These are phyloP conservation scores for Motacilla alba DNA, from an alignment of 2,113 vertebrate genomes.

Conservation along the genomic window DNA sequence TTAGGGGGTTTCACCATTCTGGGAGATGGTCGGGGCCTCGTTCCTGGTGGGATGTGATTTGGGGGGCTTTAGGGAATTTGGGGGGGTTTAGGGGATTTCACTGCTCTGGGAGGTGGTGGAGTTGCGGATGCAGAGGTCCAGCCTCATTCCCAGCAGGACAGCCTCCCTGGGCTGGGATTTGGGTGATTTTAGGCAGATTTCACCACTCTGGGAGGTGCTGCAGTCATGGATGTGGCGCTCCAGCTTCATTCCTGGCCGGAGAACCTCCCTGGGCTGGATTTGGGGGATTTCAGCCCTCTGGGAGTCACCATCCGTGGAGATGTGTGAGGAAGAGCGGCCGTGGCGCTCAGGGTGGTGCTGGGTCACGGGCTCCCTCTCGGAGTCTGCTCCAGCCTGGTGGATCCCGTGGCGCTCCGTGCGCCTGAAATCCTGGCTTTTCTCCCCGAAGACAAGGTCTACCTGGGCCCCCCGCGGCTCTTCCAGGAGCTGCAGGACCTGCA, in stretches of 20 bases:
- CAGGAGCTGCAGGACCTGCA: slow-evolving; percentile 95
- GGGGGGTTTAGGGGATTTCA: background rate
- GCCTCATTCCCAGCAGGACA: background rate
- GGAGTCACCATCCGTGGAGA: background rate
- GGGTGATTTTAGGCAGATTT: background rate
- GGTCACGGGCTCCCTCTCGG: background rate
- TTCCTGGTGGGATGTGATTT: background rate
- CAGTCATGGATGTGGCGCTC: background rate
- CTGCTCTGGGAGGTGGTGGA: background rate
- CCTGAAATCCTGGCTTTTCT: background rate
- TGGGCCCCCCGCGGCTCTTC: slow-evolving; percentile 91
- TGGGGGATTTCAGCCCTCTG: background rate
- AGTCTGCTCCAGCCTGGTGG: accelerated
- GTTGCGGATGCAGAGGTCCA: background rate
- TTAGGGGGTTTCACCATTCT: no score
- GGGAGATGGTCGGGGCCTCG: background rate
- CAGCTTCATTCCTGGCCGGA: background rate
- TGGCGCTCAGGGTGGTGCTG: accelerated
- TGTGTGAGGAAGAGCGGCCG: background rate
- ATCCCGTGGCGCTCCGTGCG: accelerated
- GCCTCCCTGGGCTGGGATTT: background rate
- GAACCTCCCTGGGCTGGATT: background rate
- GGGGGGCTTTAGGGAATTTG: background rate
- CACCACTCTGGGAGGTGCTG: background rate
- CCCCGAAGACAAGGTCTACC: slow-evolving; percentile 76